These are phyloP conservation scores for Euwallacea similis DNA, from an alignment of 1,140 invertebrate species.

Conservation along the genomic window DNA sequence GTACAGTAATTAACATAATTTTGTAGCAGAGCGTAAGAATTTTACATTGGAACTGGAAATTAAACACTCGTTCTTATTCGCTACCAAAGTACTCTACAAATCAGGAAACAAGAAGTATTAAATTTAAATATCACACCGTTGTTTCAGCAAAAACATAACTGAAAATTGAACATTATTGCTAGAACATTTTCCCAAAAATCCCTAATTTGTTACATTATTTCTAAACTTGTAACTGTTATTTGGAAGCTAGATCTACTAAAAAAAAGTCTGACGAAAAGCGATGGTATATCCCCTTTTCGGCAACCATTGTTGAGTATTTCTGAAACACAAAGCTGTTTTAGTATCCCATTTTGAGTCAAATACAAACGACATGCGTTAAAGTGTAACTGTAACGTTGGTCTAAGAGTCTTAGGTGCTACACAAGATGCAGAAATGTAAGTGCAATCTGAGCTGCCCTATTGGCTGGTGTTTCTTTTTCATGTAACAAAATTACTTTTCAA, in stretches of 20 bases:
- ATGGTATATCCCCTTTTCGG: conserved; percentile 13
- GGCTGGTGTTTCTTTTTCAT: neutral
- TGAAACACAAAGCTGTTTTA: conserved; percentile 26
- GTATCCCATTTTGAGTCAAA: neutral
- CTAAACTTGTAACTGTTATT: conserved; percentile 23
- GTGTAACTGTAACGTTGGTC: too few species aligned
- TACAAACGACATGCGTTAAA: too few species aligned
- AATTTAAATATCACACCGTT: conserved; percentile 36
- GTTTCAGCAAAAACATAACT: conserved; percentile 31
- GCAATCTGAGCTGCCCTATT: too few species aligned
- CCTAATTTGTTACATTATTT: conserved; percentile 21
- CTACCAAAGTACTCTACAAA: neutral
- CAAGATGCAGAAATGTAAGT: too few species aligned
- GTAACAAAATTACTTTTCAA: neutral
- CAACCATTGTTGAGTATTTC: conserved; percentile 18
- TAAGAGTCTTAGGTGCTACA: too few species aligned
- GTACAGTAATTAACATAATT: conserved; percentile 32
- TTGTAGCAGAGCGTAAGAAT: neutral
- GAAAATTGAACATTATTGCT: conserved; percentile 51
- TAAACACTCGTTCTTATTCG: neutral
- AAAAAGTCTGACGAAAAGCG: conserved; percentile 25
- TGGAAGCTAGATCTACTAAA: conserved; percentile 31
- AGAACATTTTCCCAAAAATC: conserved; percentile 47
- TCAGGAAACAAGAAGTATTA: neutral
- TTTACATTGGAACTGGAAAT: conserved; percentile 5